These are phyloP conservation scores for Euthynnus affinis DNA, from an alignment of 2,797 vertebrate species.

Conservation along the genomic window DNA sequence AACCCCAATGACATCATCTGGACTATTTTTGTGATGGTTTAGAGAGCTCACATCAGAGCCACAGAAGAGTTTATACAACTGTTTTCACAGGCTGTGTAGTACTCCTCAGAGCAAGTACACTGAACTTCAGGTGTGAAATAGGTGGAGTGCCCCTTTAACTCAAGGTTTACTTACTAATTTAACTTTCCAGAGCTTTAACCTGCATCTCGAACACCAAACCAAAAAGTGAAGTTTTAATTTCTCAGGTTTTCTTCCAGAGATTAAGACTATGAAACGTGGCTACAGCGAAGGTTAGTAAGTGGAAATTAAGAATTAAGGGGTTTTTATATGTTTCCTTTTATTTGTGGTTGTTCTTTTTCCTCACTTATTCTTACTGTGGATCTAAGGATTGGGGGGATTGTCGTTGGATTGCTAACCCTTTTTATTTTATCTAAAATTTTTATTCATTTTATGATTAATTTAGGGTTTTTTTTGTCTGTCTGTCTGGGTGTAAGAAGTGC, in stretches of 20 bases:
- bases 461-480: not conserved
- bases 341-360: not conserved
- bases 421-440: not conserved
- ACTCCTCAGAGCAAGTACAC: no score
- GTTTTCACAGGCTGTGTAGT: not conserved
- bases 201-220: not conserved
- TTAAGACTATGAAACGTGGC: not conserved
- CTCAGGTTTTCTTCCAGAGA: no score
- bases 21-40: not conserved
- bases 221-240: not conserved
- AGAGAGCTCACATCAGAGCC: not conserved
- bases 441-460: not conserved
- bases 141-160: not conserved
- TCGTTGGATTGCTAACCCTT: not conserved
- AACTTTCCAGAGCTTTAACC: not conserved
- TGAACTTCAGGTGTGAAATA: not conserved
- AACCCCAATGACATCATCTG: not conserved
- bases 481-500: not conserved
- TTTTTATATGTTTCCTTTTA: not conserved
- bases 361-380: not conserved
- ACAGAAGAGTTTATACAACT: not conserved
- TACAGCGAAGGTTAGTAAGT: not conserved
- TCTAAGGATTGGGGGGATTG: not conserved
- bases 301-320: not conserved
- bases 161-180: not conserved